phyloP scores from a whole-genome alignment of 1,140 invertebrate species.

The Macrosteles quadrilineatus region DNA sequence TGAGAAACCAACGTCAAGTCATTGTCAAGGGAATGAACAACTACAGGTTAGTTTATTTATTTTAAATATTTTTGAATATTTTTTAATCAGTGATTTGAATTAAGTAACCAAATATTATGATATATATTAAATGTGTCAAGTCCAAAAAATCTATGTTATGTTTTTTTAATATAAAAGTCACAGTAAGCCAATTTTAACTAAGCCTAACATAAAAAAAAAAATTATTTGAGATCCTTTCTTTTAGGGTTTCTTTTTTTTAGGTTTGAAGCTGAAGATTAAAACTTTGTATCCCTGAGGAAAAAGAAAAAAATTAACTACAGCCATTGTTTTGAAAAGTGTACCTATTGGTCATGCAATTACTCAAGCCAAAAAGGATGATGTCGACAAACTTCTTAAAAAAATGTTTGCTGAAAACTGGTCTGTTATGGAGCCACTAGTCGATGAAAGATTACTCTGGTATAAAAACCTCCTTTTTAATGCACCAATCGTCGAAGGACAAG shows the following conservation, averaged over 20 bases:
- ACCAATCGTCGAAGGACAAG: too few relatives aligned
- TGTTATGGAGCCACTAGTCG: neutral
- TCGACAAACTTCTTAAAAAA: constrained; percentile 26
- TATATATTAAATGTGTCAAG: neutral
- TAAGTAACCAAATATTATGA: neutral
- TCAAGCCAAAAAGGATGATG: constrained; percentile 29
- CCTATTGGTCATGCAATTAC: constrained; percentile 2
- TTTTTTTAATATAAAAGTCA: neutral
- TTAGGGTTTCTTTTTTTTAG: neutral
- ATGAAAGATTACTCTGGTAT: neutral
- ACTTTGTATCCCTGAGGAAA: neutral
- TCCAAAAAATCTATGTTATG: neutral
- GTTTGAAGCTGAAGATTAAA: neutral
- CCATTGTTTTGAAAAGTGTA: neutral
- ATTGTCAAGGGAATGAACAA: neutral
- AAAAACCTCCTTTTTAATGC: neutral
- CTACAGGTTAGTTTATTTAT: neutral
- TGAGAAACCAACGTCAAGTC: too few relatives aligned
- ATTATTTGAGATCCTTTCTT: neutral
- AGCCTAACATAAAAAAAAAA: neutral
- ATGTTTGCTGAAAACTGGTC: constrained; percentile 26
- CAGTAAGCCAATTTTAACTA: neutral
- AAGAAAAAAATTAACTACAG: too few relatives aligned
- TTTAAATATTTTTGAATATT: constrained; percentile 4
- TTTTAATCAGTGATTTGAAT: neutral